Conservation (phyloP, 2,113 vertebrate genomes). For the Rhinolophus sinicus region DNA sequence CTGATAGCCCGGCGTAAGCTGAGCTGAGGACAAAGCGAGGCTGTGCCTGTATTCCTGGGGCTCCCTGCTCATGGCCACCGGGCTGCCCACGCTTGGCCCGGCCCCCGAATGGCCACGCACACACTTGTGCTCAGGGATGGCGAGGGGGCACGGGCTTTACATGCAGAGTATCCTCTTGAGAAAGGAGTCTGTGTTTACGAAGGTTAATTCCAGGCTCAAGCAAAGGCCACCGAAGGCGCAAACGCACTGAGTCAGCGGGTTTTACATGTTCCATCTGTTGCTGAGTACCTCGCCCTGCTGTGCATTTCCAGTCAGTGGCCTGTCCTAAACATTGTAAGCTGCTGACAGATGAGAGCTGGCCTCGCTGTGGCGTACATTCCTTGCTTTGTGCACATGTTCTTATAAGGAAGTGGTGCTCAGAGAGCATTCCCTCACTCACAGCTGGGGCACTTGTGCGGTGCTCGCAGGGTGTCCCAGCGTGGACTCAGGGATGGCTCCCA, state of each 20-base stretch:
- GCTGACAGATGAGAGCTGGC: constrained; percentile 84
- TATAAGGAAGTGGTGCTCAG: constrained; percentile 83
- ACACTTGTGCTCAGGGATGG: not conserved
- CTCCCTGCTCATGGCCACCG: fast-evolving
- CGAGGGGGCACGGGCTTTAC: fast-evolving
- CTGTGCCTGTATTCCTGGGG: not conserved
- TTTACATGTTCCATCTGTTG: constrained; percentile 80
- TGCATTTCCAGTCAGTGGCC: constrained; percentile 61
- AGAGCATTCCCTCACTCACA: constrained; percentile 68
- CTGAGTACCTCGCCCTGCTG: constrained; percentile 61
- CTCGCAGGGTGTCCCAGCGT: constrained; percentile 55
- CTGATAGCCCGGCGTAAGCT: not conserved
- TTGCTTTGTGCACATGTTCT: constrained; percentile 81
- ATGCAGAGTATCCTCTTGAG: not conserved
- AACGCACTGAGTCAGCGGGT: constrained; percentile 57
- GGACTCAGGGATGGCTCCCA: constrained; percentile 63
- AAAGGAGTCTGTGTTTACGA: constrained; percentile 63
- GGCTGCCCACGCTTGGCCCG: not conserved
- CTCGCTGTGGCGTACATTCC: constrained; percentile 80
- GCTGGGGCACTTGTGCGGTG: constrained; percentile 59
- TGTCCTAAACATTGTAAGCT: constrained; percentile 81
- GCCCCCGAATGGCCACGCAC: fast-evolving
- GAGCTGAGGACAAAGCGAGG: not conserved
- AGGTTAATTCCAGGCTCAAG: constrained; percentile 65
- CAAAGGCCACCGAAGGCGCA: constrained; percentile 52